These are phyloP conservation scores for Unio pictorum DNA, from an alignment of 2,888 invertebrate genomes.

Conservation along the genomic window DNA sequence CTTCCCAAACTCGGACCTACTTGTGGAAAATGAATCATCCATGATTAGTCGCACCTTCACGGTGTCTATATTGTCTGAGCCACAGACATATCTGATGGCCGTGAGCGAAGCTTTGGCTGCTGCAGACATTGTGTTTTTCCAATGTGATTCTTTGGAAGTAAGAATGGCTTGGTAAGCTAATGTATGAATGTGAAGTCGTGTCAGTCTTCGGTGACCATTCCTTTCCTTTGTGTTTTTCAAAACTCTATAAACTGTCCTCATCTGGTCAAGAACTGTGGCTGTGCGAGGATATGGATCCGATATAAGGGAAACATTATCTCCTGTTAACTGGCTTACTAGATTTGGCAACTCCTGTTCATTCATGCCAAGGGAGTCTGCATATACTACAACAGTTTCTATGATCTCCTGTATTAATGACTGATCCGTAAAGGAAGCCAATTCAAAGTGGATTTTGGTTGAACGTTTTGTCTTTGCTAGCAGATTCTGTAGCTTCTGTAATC, in stretches of 20 bases:
- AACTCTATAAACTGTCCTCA: slow-evolving; percentile 79
- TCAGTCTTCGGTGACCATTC: slow-evolving; percentile 76
- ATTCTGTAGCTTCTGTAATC: slow-evolving; percentile 78
- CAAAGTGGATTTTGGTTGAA: slow-evolving; percentile 82
- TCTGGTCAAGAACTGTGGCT: slow-evolving; percentile 85
- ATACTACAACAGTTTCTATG: slow-evolving; percentile 80
- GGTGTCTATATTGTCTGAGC: slow-evolving; percentile 76
- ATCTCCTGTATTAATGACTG: slow-evolving; percentile 79
- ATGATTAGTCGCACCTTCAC: slow-evolving; percentile 79
- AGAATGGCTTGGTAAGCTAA: slow-evolving; percentile 89
- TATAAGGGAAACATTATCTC: slow-evolving; percentile 82
- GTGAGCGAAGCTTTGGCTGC: slow-evolving; percentile 88
- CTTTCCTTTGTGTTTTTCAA: slow-evolving; percentile 47
- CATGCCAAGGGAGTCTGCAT: slow-evolving; percentile 88
- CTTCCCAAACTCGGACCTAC: slow-evolving; percentile 73
- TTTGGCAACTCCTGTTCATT: slow-evolving; percentile 90
- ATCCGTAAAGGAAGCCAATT: slow-evolving; percentile 89
- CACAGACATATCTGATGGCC: slow-evolving; percentile 87
- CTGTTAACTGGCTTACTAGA: slow-evolving; percentile 80
- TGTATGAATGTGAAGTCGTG: slow-evolving; percentile 88
- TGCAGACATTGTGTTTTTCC: slow-evolving; percentile 85
- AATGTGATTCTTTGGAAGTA: slow-evolving; percentile 77
- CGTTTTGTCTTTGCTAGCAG: slow-evolving; percentile 78
- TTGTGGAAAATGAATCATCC: slow-evolving; percentile 88
- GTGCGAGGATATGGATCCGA: slow-evolving; percentile 86